Evolutionary conservation across 2,888 invertebrate species (phyloP), one percentile per base, ranked within the genome.

Genomic region (Teleiodes luculella): DNA sequence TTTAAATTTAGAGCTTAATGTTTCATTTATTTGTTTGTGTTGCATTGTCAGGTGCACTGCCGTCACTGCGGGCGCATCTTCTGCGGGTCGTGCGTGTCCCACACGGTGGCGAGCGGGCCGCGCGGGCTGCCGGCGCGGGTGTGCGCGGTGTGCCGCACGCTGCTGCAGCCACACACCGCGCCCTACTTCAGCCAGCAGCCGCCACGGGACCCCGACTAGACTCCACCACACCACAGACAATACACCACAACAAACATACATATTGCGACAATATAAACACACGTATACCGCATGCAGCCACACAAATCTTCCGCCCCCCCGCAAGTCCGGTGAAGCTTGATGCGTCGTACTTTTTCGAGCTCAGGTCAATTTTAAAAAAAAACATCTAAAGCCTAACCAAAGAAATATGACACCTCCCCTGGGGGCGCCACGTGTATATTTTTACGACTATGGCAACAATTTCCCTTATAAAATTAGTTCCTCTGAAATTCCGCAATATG

Each of bases 101-200:
- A 95, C 81, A 90, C 91, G 43, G 97, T 99, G 65, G 78, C 93
- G 67, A 92, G 94, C 67, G 99, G 99, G 37, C 98, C 98, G 60
- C 94, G 96, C 68, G 92, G 93, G 65, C 91, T 94, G 65, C 94
- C 94, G 39, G 96, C 97, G 55, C 94, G 95, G 78, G 99, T 99
- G 63, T 99, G 99, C 91, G 94, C 96, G 83, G 97, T 99, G 57
- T 99, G 99, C 90, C 97, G 98, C 91, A 99, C 99, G 49, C 92
- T 99, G 74, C 94, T 99, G 78, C 97, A 95, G 83, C 95, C 94
- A 71, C 93, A 96, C 84, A 94, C 95, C 63, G 96, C 97, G 69
- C 97, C 97, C 46, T 97, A 97, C 90, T 97, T 97, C 90, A 96
- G 97, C 86, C 95, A 95, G 63, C 94, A 94, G 72, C 93, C 94